phyloP scores from a whole-genome alignment of 1,140 invertebrate genomes.

The Epicauta chinensis region DNA sequence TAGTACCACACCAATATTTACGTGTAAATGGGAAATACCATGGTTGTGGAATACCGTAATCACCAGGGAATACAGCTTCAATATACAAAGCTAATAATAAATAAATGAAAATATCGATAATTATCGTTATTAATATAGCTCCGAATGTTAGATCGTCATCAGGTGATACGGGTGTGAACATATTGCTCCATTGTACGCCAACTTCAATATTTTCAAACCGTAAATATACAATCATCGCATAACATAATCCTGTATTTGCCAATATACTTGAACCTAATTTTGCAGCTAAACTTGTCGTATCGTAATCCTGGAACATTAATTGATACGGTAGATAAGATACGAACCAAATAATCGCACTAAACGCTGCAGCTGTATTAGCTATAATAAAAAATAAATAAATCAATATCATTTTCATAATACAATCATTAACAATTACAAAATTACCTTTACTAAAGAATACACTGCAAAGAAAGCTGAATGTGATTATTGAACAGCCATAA shows the following conservation, averaged over 20 bases:
- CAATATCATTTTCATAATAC: no score
- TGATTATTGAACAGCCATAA: conserved; percentile 54
- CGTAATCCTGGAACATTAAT: conserved; percentile 57
- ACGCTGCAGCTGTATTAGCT: conserved; percentile 64
- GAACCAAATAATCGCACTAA: conserved; percentile 65
- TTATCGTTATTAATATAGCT: conserved; percentile 58
- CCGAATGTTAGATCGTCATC: conserved; percentile 66
- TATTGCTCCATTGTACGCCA: conserved; percentile 71
- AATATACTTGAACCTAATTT: conserved; percentile 57
- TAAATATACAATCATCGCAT: conserved; percentile 61
- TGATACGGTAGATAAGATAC: conserved; percentile 65
- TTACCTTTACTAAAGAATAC: conserved; percentile 56
- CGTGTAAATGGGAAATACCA: conserved; percentile 70
- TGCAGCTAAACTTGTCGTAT: conserved; percentile 42
- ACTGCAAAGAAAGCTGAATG: conserved; percentile 62
- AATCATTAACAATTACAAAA: no score
- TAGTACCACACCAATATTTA: conserved; percentile 26
- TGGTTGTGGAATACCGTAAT: conserved; percentile 60
- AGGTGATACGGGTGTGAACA: conserved; percentile 58
- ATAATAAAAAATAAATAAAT: no score
- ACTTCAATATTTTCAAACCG: conserved; percentile 58
- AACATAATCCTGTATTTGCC: conserved; percentile 71
- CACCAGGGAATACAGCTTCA: conserved; percentile 64
- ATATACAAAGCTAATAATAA: conserved; percentile 65
- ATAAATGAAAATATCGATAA: conserved; percentile 59